Evolutionary conservation across 23 tunicate species (phyloP).

Genomic region (Pegea sp.): DNA sequence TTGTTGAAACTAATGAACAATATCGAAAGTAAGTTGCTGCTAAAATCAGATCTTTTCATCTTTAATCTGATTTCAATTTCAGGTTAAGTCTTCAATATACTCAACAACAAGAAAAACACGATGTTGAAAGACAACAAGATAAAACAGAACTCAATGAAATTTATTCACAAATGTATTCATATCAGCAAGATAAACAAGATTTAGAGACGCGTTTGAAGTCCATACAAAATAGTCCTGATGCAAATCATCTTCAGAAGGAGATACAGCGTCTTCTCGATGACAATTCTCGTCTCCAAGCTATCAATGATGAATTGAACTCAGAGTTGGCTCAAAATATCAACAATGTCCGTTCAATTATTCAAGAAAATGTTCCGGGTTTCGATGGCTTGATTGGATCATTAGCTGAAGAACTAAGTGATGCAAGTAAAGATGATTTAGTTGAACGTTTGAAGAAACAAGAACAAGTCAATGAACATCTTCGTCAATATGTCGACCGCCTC

Average conservation of each 20-base stretch:
- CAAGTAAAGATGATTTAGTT: slow-evolving; percentile 64
- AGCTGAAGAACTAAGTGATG: slow-evolving; percentile 44
- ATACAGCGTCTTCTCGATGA: background rate
- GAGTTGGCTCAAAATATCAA: slow-evolving; percentile 60
- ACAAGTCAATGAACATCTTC: slow-evolving; percentile 40
- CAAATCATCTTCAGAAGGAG: no score
- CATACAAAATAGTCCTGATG: no score
- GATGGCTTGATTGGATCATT: slow-evolving; percentile 20
- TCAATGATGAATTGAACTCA: slow-evolving; percentile 42
- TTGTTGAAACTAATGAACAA: slow-evolving; percentile 62
- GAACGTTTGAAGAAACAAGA: slow-evolving; percentile 57
- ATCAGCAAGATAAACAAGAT: slow-evolving; percentile 9
- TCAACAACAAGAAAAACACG: slow-evolving; percentile 27
- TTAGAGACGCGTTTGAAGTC: no score
- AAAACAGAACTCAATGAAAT: slow-evolving; percentile 5
- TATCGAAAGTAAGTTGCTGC: slow-evolving; percentile 24
- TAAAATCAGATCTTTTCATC: background rate
- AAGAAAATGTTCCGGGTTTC: slow-evolving; percentile 4
- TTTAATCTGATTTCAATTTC: background rate
- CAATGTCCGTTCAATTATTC: slow-evolving; percentile 52
- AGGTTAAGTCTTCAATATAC: slow-evolving; percentile 33
- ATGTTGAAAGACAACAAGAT: slow-evolving; percentile 6
- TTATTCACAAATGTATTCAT: background rate
- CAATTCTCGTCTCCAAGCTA: background rate
- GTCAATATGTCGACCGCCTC: slow-evolving; percentile 40